Base-by-base conservation (phyloP, 1,140 invertebrate species). In the Plodia interpunctella region DNA sequence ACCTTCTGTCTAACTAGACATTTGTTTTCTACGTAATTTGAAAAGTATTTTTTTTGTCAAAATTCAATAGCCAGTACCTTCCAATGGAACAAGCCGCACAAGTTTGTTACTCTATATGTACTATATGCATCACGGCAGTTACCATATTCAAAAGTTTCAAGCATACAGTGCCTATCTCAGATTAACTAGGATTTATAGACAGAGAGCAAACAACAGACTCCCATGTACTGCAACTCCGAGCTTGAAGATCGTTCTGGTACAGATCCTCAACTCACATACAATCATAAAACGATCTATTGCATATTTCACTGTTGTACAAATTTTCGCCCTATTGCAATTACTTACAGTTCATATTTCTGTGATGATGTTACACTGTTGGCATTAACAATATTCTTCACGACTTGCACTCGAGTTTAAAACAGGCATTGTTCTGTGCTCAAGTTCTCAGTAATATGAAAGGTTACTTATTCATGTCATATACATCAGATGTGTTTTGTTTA, bases 131-230 rank as follows among this genome's bases (percentile, higher is more conserved):
- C 4, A 51, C 8, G 3, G 50, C 50, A 25, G 13, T 44, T 44
- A 10, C 13, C 38, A 44, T 17, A 44, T n/a, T 44, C 15, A 15
- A 17, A 35, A 35, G 32, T 44, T 44, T 44, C 3, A 15, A 44
- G 38, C 38, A 44, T 15, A 44, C 6, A n/a, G n/a, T 44, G 38
- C 38, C 38, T 44, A 55, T 35, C 17, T 35, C 28, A 19, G 15
- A 21, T 55, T 28, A 32, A 18, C 53, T 35, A 35, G 53, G 53
- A 55, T 55, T 55, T 55, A 55, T 35, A 35, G 2, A 18, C 30
- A 6, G 28, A 32, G 25, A 55, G 53, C 28, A 55, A 55, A 55
- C 53, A 55, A 55, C 53, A 32, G 53, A 35, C 4, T 55, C 38
- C 38, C 38, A 15, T 15, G 15, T 44, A n/a, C 38, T 15, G 38